A percentile compares a stretch with the other conserved stretches of the same genome.
Conservation (phyloP, 1,140 invertebrate species). For the Globodera ellingtonae region DNA sequence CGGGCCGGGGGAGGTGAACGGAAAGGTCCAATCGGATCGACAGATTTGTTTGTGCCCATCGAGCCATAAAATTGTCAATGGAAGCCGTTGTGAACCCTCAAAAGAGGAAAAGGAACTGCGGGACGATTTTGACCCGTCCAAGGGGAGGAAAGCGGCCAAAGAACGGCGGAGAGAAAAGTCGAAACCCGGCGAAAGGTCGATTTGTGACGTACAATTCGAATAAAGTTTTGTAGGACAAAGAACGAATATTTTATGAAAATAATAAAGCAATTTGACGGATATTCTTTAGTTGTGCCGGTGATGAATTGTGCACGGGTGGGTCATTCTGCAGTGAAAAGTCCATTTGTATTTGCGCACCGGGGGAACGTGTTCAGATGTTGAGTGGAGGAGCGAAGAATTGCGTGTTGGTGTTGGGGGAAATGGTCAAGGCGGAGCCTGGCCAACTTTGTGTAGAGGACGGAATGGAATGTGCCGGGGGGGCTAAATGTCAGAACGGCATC, state of each 20-base stretch:
- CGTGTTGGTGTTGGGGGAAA: neutral
- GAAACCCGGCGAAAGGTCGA: neutral
- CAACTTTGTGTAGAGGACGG: constrained; percentile 39
- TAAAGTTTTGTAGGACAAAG: too few species aligned
- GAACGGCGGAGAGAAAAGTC: neutral
- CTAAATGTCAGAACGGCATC: constrained; percentile 16
- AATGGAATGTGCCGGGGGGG: constrained; percentile 6
- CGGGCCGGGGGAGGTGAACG: constrained; percentile 22
- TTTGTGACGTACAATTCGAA: too few species aligned
- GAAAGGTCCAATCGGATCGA: too few species aligned
- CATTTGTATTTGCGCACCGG: constrained; percentile 53
- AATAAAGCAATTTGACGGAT: too few species aligned
- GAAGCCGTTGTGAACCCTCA: neutral
- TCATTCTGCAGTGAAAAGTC: constrained; percentile 53
- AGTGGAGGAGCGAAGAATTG: constrained; percentile 47
- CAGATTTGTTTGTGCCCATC: too few species aligned
- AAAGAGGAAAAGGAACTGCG: neutral
- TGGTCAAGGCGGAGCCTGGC: constrained; percentile 43
- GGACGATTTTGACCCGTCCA: too few species aligned
- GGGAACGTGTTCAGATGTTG: constrained; percentile 43
- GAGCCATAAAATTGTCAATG: too few species aligned
- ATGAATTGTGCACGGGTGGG: constrained; percentile 56
- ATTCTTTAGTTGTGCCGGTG: constrained; percentile 24
- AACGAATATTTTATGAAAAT: too few species aligned
- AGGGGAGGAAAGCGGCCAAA: too few species aligned